These are phyloP conservation scores for Tiliacea citrago DNA, from an alignment of 2,888 invertebrate species.

Conservation along the genomic window DNA sequence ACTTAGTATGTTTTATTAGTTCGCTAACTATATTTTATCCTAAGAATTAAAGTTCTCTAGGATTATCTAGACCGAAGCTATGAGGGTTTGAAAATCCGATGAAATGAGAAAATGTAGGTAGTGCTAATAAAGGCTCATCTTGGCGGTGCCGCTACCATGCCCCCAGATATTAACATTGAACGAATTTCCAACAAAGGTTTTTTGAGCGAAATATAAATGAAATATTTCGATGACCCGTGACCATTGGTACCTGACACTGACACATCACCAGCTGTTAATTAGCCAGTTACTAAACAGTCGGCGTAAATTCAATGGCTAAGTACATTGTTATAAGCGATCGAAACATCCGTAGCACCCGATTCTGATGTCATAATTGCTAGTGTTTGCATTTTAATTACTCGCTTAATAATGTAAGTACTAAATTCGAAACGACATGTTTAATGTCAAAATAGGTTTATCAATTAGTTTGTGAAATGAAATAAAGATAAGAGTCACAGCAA, in stretches of 20 bases:
- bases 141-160: background rate
- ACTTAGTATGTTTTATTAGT: too few species aligned
- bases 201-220: conserved; percentile 55
- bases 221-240: conserved; percentile 50
- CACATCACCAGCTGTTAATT: conserved; percentile 69
- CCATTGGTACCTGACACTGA: conserved; percentile 64
- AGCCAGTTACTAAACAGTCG: conserved; percentile 79
- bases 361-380: conserved; percentile 79
- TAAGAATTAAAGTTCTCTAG: background rate
- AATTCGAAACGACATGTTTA: conserved; percentile 32
- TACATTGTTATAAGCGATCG: conserved; percentile 76
- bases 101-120: too few species aligned
- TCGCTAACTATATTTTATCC: background rate
- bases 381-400: conserved; percentile 75
- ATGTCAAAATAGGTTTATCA: conserved; percentile 28
- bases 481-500: background rate
- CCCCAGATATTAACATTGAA: background rate
- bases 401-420: conserved; percentile 54
- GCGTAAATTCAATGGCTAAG: conserved; percentile 77
- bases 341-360: conserved; percentile 68
- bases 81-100: background rate
- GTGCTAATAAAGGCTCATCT: too few species aligned
- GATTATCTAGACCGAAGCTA: background rate
- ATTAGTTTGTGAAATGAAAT: conserved; percentile 5
- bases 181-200: conserved; percentile 30